Conservation (phyloP, 2,797 vertebrate genomes). For the Philypnodon macrostomus region DNA sequence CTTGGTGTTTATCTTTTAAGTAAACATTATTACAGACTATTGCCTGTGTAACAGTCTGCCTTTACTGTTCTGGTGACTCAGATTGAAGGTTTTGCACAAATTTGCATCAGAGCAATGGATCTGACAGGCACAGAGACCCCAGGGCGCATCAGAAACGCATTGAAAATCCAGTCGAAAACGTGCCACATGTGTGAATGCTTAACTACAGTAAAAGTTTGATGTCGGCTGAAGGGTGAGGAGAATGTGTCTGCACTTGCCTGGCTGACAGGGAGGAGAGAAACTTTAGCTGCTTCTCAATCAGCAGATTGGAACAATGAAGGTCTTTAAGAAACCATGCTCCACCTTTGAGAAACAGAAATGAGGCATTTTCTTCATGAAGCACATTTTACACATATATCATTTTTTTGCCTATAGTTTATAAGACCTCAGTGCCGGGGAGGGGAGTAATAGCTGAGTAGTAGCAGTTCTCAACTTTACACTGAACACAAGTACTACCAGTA, state of each 20-base stretch:
- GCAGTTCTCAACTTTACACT: too few relatives aligned
- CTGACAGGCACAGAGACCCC: constrained; percentile 41
- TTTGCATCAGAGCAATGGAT: constrained; percentile 41
- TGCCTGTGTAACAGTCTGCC: constrained; percentile 65
- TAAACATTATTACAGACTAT: constrained; percentile 74
- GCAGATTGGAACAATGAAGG: constrained; percentile 57
- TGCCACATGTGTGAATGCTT: constrained; percentile 21
- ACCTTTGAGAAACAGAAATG: constrained; percentile 54
- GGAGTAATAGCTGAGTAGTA: too few relatives aligned
- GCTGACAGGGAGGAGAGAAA: constrained; percentile 41
- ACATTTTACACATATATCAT: too few relatives aligned
- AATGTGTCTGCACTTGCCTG: constrained; percentile 69
- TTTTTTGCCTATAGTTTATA: too few relatives aligned
- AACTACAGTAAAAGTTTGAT: constrained; percentile 24
- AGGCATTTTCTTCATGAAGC: constrained; percentile 14
- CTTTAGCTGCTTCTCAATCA: constrained; percentile 61
- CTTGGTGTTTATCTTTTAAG: constrained; percentile 60
- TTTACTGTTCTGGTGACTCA: constrained; percentile 71
- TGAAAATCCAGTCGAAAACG: constrained; percentile 31
- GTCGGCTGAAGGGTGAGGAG: constrained; percentile 19
- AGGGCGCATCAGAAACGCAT: constrained; percentile 14
- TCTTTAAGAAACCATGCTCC: constrained; percentile 53
- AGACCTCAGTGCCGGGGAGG: too few relatives aligned
- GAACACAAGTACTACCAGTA: too few relatives aligned
- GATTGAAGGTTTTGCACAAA: constrained; percentile 67